These are phyloP conservation scores for Camelus bactrianus DNA, from an alignment of 2,113 vertebrate species.

Conservation along the genomic window DNA sequence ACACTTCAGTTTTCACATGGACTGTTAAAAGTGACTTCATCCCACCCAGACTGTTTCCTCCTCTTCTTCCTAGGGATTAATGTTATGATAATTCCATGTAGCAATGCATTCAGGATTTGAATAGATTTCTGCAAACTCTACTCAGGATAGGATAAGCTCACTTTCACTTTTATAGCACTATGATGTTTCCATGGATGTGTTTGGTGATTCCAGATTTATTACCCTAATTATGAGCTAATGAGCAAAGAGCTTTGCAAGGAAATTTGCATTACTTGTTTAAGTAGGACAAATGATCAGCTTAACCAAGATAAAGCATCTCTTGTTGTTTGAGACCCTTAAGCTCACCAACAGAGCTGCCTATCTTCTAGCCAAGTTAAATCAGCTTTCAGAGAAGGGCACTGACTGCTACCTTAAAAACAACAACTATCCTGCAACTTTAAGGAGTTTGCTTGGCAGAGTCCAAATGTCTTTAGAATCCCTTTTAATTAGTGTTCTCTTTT, in stretches of 20 bases:
- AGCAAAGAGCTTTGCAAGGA: constrained; percentile 58
- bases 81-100: constrained; percentile 24
- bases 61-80: constrained; percentile 19
- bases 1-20: not conserved
- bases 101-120: constrained; percentile 45
- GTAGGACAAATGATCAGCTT: constrained; percentile 70
- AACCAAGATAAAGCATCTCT: constrained; percentile 48
- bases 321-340: constrained; percentile 52
- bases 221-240: constrained; percentile 75
- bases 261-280: constrained; percentile 74
- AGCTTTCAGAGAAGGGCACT: not conserved
- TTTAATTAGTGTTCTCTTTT: not conserved
- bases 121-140: not conserved
- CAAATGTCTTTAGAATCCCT: not conserved
- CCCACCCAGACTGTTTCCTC: not conserved
- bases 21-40: not conserved
- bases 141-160: constrained; percentile 7
- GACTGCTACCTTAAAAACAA: not conserved
- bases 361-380: not conserved
- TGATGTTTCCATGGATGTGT: constrained; percentile 66
- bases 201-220: constrained; percentile 75
- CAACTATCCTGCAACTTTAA: not conserved
- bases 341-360: not conserved
- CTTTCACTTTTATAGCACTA: not conserved
- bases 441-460: not conserved